These are phyloP conservation scores for Phaedon cochleariae DNA, from an alignment of 2,888 invertebrate species.

Conservation along the genomic window DNA sequence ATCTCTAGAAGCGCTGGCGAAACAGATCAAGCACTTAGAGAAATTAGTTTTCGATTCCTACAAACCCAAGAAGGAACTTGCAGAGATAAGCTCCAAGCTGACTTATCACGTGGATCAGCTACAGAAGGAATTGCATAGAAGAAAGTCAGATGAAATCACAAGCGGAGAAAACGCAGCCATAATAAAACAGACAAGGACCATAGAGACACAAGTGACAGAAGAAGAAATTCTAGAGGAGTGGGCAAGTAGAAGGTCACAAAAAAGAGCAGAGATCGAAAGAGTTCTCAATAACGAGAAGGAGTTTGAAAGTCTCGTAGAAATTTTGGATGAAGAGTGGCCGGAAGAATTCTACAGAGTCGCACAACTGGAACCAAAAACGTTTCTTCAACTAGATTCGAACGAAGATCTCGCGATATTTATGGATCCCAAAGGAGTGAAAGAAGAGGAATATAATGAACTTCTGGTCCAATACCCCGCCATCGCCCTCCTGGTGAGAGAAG, in stretches of 20 bases:
- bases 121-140: background rate
- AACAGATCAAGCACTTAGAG: background rate
- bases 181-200: background rate
- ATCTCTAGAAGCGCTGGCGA: background rate
- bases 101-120: background rate
- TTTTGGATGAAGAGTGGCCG: conserved; percentile 2
- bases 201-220: conserved; percentile 8
- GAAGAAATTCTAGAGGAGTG: background rate
- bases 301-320: background rate
- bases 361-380: background rate
- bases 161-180: too few relatives aligned
- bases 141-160: background rate
- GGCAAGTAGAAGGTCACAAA: background rate
- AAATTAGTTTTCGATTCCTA: background rate
- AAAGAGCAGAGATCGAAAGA: background rate
- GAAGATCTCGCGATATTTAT: conserved; percentile 3
- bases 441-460: background rate
- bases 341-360: conserved; percentile 3
- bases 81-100: conserved; percentile 5
- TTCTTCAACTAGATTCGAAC: background rate
- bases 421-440: background rate
- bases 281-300: background rate
- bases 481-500: background rate
- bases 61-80: conserved; percentile 3
- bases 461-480: background rate